Base-by-base conservation (phyloP, 2,797 vertebrate species). In the Cryptoblepharus egeriae region DNA sequence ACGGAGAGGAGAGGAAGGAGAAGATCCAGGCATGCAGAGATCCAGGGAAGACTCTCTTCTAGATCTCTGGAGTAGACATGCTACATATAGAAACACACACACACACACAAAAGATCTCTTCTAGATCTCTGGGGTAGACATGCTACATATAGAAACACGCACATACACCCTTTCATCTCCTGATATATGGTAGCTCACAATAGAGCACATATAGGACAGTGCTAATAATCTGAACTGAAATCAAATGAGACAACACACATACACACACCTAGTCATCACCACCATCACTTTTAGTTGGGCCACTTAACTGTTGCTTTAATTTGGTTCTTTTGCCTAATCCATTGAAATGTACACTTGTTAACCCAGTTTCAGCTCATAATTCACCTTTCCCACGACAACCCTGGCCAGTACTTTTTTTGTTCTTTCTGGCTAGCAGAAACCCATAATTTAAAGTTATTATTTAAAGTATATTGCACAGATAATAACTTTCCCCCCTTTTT, bases 401-500 rank as follows among this genome's bases (percentile, higher is more conserved):
- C n/a, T 16, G 4, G 0, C 2, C 4, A 49, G 18, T 6, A 85
- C 22, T 57, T 49, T 49, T 49, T 37, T n/a, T 60, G 24, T 82
- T 35, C 39, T 22, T 20, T 70, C 35, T 69, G 12, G 37, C 55
- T 57, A 35, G 1, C 20, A 15, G 57, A 71, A 49, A 35, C 4
- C 39, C 45, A 22, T 12, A 3, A 65, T 22, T 83, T 45, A 26
- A 74, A 42, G 2, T 15, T 4, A 13, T 22, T 2, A 49, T 10
- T 73, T 77, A 35, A 57, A 24, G 49, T 73, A 10, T 10, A 5
- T 67, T 81, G 61, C 30, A 70, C 73, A 82, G 32, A 78, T 75
- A 89, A 85, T 91, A 88, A 92, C 85, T 57, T 37, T 81, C 90
- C 92, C 90, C 90, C 82, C 93, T 87, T 12, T 69, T 93, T 89